Evolutionary conservation across 2,888 invertebrate genomes (phyloP).

Genomic region (Hoplodrina ambigua): DNA sequence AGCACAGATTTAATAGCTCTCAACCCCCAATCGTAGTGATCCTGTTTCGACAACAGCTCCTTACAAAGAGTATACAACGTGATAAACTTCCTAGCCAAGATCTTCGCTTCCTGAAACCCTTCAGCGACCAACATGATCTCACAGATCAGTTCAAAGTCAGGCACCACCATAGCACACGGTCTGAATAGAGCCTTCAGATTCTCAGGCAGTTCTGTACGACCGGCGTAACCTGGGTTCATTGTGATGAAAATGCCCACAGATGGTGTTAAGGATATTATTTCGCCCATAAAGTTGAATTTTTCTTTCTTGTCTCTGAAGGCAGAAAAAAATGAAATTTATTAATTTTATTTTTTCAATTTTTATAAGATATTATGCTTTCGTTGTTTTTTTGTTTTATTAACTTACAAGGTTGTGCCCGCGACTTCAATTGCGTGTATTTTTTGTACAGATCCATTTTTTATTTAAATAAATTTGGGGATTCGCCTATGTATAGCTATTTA

Average conservation of each 20-base stretch:
- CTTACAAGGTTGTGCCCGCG: too few species aligned
- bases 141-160: constrained; percentile 98
- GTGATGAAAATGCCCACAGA: constrained; percentile 99
- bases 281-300: constrained; percentile 98
- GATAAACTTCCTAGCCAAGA: constrained; percentile 98
- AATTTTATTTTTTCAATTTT: background rate
- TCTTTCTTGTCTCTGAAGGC: constrained; percentile 94
- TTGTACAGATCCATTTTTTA: too few species aligned
- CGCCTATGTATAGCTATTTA: too few species aligned
- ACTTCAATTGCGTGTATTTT: too few species aligned
- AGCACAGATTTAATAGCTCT: constrained; percentile 98
- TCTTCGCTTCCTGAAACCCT: constrained; percentile 98
- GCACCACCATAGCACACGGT: constrained; percentile 99
- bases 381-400: background rate
- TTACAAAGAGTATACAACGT: constrained; percentile 98
- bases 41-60: constrained; percentile 98
- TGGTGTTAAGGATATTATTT: constrained; percentile 95
- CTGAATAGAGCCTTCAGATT: constrained; percentile 94
- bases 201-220: constrained; percentile 96
- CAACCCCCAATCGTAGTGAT: constrained; percentile 99
- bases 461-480: too few species aligned
- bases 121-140: constrained; percentile 99
- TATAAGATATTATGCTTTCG: background rate
- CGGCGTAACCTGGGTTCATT: constrained; percentile 99
- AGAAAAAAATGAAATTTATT: background rate